These are phyloP conservation scores for Nothura maculosa DNA, from an alignment of 2,797 vertebrate genomes.

Conservation along the genomic window DNA sequence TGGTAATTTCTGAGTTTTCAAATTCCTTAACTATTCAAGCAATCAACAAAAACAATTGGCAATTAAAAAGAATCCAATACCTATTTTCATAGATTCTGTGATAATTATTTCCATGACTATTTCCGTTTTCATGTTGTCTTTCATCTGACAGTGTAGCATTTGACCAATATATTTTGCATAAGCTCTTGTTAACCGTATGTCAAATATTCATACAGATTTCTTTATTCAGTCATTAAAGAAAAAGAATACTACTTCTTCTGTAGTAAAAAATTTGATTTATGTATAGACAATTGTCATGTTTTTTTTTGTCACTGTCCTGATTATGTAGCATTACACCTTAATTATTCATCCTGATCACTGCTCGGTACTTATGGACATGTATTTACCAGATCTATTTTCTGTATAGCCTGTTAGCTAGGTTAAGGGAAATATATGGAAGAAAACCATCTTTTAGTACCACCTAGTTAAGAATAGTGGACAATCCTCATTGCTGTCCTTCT, in stretches of 20 bases:
- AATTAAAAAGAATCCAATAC: neutral
- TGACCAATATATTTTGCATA: constrained; percentile 31
- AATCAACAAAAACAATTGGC: neutral
- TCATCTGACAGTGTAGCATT: neutral
- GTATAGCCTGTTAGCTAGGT: neutral
- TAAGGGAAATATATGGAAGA: neutral
- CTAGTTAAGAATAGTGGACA: neutral
- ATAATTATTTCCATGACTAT: constrained; percentile 5
- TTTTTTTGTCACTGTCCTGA: neutral
- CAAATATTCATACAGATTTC: constrained; percentile 19
- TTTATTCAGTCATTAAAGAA: neutral
- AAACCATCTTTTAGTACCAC: neutral
- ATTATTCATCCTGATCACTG: neutral
- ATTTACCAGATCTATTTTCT: neutral
- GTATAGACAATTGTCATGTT: neutral
- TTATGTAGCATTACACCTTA: neutral
- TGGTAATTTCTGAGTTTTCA: neutral
- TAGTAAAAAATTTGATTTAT: neutral
- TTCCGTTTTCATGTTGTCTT: neutral
- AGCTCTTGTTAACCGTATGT: neutral
- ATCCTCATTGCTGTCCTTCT: neutral
- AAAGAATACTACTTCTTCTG: neutral
- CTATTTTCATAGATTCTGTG: neutral
- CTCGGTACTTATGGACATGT: neutral
- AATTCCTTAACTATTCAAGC: constrained; percentile 3